Percentiles rank a stretch among this genome's conserved stretches.
These are phyloP conservation scores for Dicaeum eximium DNA, from an alignment of 2,113 vertebrate genomes.

Conservation along the genomic window DNA sequence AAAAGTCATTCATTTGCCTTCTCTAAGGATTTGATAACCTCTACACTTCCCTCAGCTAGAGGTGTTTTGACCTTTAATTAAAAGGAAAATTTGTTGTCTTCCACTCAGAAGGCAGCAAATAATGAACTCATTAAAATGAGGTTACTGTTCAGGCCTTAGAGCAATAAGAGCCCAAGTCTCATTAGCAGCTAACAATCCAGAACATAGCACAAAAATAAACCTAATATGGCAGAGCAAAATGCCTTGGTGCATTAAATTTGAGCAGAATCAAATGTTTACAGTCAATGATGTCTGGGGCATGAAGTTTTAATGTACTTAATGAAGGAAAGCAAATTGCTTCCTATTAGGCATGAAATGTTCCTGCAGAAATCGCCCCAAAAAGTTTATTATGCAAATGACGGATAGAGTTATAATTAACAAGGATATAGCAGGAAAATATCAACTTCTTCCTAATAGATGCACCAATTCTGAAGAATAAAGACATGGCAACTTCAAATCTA, in stretches of 20 bases:
- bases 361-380: constrained; percentile 67
- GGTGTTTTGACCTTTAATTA: constrained; percentile 85
- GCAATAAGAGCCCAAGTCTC: constrained; percentile 76
- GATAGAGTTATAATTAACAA: constrained; percentile 67
- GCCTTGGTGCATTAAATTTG: constrained; percentile 78
- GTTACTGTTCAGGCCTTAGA: constrained; percentile 79
- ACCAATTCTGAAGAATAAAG: constrained; percentile 68
- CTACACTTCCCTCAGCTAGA: constrained; percentile 68
- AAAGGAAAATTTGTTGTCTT: constrained; percentile 86
- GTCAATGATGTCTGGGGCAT: constrained; percentile 73
- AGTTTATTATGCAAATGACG: constrained; percentile 72
- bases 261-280: constrained; percentile 80
- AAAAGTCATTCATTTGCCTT: constrained; percentile 40
- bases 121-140: constrained; percentile 96
- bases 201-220: constrained; percentile 81
- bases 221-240: constrained; percentile 76
- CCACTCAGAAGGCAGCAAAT: constrained; percentile 91
- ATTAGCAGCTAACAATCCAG: constrained; percentile 82
- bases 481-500: constrained; percentile 31
- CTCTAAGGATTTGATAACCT: constrained; percentile 71
- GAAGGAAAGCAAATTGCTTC: constrained; percentile 80
- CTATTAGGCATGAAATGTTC: constrained; percentile 76
- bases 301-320: constrained; percentile 80
- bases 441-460: constrained; percentile 54
- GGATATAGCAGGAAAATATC: constrained; percentile 66